Conservation (phyloP, 2,888 invertebrate genomes). For the Augochlorella aurata region DNA sequence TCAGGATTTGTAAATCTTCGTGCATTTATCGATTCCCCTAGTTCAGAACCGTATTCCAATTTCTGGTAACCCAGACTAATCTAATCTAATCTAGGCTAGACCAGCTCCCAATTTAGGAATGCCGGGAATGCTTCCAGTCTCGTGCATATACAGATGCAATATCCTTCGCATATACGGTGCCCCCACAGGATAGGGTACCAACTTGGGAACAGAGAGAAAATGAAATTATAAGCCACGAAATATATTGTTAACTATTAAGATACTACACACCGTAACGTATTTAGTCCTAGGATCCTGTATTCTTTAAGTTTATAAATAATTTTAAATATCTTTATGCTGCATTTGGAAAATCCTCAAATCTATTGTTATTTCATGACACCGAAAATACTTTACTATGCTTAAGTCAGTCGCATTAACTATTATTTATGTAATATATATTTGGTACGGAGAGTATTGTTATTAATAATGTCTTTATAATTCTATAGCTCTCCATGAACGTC, state of each 20-base stretch:
- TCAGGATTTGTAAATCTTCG: background rate
- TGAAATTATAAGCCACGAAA: background rate
- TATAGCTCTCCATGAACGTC: too few species aligned
- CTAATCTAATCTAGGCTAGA: conserved; percentile 57
- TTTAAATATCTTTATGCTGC: background rate
- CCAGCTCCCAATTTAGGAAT: conserved; percentile 64
- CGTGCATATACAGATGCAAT: conserved; percentile 28
- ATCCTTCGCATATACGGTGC: conserved; percentile 19
- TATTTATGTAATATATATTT: too few species aligned
- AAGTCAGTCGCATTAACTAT: background rate
- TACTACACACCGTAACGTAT: background rate
- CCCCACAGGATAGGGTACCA: background rate
- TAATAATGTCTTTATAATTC: too few species aligned
- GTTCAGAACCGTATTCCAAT: conserved; percentile 39
- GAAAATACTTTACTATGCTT: background rate
- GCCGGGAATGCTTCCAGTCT: conserved; percentile 54
- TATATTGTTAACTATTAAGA: background rate
- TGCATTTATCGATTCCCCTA: conserved; percentile 21
- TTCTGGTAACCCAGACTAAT: conserved; percentile 45
- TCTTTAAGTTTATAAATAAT: background rate
- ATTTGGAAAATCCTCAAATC: background rate
- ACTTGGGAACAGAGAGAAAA: background rate
- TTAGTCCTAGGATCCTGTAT: background rate
- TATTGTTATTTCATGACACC: background rate
- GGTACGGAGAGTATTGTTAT: too few species aligned